Evolutionary conservation across 2,113 vertebrate species (phyloP).

Genomic region (Lampris incognitus): DNA sequence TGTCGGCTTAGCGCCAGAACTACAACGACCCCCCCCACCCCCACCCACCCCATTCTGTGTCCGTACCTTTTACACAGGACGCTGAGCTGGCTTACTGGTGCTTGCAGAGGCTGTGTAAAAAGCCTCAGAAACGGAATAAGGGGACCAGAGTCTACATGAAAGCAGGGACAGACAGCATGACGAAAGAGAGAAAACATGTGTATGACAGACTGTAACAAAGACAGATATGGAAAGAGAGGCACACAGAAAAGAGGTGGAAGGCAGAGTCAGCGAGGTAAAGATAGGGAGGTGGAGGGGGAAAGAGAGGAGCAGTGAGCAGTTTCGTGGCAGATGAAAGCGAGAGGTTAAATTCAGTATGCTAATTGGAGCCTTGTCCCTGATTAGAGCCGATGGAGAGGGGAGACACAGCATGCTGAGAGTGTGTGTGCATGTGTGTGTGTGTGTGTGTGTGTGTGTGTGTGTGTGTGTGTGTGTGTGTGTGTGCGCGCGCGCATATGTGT

Average conservation of each 20-base stretch:
- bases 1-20: no score
- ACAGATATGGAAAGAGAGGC: not conserved
- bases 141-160: no score
- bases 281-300: conserved; percentile 8
- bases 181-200: conserved; percentile 19
- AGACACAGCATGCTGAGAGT: conserved; percentile 18
- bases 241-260: conserved; percentile 10
- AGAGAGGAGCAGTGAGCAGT: conserved; percentile 32
- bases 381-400: conserved; percentile 64
- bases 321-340: conserved; percentile 65
- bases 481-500: conserved; percentile 5
- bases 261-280: not conserved
- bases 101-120: no score
- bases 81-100: no score
- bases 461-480: not conserved
- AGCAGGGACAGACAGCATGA: not conserved
- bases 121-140: no score
- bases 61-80: no score
- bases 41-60: no score
- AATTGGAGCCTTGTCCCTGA: conserved; percentile 73
- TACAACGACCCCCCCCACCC: no score
- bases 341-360: conserved; percentile 68
- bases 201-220: not conserved
- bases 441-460: no score
- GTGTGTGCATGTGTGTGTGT: not conserved